A percentile compares a stretch with the other conserved stretches of the same genome.
Evolutionary conservation across 2,888 invertebrate species (phyloP).

Genomic region (Ceraclea dissimilis): DNA sequence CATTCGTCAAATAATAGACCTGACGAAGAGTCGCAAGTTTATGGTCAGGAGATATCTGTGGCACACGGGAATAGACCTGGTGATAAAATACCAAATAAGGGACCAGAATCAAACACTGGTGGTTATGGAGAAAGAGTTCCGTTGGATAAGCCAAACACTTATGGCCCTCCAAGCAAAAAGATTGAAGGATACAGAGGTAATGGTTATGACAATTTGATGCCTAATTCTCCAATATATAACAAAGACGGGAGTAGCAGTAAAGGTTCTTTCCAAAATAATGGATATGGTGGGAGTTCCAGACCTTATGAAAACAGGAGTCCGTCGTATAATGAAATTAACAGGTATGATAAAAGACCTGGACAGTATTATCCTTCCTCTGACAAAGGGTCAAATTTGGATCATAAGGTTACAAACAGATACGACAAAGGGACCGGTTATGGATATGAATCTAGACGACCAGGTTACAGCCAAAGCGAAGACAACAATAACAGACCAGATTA

Average conservation of each 20-base stretch:
- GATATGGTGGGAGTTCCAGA: background rate
- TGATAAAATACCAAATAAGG: background rate
- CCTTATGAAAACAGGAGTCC: conserved; percentile 9
- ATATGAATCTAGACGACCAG: background rate
- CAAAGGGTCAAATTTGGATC: background rate
- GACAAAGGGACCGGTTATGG: background rate
- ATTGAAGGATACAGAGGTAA: conserved; percentile 23
- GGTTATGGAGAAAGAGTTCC: conserved; percentile 10
- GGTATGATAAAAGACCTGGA: conserved; percentile 10
- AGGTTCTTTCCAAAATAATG: background rate
- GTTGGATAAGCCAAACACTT: background rate
- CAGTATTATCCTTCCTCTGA: conserved; percentile 1
- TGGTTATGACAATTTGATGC: conserved; percentile 24
- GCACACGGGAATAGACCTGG: conserved; percentile 8
- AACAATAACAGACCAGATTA: conserved; percentile 4
- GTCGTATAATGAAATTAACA: conserved; percentile 15
- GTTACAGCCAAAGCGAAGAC: background rate
- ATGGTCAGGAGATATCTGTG: conserved; percentile 20
- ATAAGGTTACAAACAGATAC: background rate
- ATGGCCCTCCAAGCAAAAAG: conserved; percentile 3
- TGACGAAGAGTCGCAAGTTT: conserved; percentile 16
- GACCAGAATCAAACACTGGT: background rate
- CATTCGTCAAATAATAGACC: background rate
- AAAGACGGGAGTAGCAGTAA: background rate
- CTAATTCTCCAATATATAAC: conserved; percentile 10